phyloP scores from a whole-genome alignment of 2,113 vertebrate species.

The Marmota flaviventris region DNA sequence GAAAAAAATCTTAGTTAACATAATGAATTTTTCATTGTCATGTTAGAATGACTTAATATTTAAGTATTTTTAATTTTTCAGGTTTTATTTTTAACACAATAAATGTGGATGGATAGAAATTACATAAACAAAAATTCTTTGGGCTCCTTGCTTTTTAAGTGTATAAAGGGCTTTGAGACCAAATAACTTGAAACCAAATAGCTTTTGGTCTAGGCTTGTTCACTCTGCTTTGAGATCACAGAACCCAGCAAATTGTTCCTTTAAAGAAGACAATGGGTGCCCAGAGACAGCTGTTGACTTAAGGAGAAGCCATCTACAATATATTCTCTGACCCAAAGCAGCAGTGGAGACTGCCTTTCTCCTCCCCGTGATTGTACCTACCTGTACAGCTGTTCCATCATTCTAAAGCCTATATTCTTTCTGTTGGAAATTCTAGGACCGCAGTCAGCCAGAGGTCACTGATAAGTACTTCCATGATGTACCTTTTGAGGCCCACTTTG shows the following conservation, averaged over 20 bases:
- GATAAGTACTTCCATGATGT: slow-evolving; percentile 96
- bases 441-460: slow-evolving; percentile 95
- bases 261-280: background rate
- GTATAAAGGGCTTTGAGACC: background rate
- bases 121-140: background rate
- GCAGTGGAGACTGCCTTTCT: too few species aligned
- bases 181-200: background rate
- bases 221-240: background rate
- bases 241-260: background rate
- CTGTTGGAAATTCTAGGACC: slow-evolving; percentile 90
- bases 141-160: background rate
- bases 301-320: too few species aligned
- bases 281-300: background rate
- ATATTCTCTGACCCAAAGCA: rapidly evolving
- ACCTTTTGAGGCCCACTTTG: slow-evolving; percentile 96
- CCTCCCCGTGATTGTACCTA: rapidly evolving
- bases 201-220: background rate
- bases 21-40: background rate
- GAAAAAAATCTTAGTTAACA: background rate
- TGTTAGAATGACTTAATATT: slow-evolving; percentile 14
- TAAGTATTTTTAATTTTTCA: background rate
- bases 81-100: background rate
- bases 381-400: background rate
- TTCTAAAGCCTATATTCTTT: background rate
- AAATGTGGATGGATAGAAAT: slow-evolving; percentile 17